Evolutionary conservation across 2,113 vertebrate genomes (phyloP).

Genomic region (Malaclemys terrapin): DNA sequence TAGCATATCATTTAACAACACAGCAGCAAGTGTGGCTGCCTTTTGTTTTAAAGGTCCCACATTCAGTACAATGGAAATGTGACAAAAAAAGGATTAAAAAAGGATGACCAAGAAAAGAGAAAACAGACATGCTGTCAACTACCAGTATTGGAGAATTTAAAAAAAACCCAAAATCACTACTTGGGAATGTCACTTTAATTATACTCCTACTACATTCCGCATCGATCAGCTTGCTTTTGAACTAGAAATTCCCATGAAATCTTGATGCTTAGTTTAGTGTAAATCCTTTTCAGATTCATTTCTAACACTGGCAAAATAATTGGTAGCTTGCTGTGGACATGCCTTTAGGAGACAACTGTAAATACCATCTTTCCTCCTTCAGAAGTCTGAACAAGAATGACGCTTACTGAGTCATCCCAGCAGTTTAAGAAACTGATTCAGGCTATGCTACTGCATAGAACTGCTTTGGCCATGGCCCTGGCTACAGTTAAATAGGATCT

Average conservation of each 20-base stretch:
- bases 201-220: neutral
- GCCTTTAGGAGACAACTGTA: neutral
- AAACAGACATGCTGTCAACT: neutral
- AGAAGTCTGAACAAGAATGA: neutral
- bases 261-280: neutral
- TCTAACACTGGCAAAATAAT: neutral
- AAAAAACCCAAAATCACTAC: neutral
- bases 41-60: neutral
- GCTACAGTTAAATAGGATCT: neutral
- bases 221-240: neutral
- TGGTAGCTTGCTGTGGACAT: neutral
- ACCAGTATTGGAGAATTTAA: neutral
- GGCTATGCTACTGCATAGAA: neutral
- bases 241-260: neutral
- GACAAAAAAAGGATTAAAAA: neutral
- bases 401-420: neutral
- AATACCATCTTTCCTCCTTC: neutral
- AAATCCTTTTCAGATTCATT: neutral
- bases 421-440: neutral
- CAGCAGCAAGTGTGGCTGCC: no score
- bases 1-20: neutral
- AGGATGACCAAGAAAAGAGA: neutral
- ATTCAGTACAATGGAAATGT: neutral
- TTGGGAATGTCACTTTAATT: neutral
- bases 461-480: neutral